These are phyloP conservation scores for Cyclophora albipunctata DNA, from an alignment of 2,888 invertebrate genomes.

Conservation along the genomic window DNA sequence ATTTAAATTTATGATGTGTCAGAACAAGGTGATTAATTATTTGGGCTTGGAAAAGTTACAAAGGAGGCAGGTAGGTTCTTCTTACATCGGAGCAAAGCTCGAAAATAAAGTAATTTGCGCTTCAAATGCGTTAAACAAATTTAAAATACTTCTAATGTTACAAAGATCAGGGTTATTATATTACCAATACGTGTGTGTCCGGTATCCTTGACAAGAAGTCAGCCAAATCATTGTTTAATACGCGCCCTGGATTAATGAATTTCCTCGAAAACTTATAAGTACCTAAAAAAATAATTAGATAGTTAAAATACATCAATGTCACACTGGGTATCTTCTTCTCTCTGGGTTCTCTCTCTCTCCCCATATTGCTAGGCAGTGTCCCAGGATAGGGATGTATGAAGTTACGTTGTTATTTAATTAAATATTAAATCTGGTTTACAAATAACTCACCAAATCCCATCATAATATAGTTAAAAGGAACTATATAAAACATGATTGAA, in stretches of 20 bases:
- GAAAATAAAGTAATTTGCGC: no score
- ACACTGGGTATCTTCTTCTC: no score
- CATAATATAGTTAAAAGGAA: constrained; percentile 54
- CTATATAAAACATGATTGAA: constrained; percentile 39
- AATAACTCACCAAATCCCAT: constrained; percentile 52
- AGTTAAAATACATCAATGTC: neutral
- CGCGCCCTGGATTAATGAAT: constrained; percentile 48
- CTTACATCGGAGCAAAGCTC: no score
- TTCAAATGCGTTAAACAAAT: no score
- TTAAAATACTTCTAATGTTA: no score
- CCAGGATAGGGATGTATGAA: neutral
- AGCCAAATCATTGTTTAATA: constrained; percentile 55
- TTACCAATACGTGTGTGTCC: constrained; percentile 58
- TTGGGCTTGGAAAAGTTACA: no score
- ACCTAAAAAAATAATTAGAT: constrained; percentile 34
- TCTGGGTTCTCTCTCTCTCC: no score
- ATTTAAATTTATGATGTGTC: no score
- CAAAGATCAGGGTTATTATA: neutral
- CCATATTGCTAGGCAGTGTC: no score
- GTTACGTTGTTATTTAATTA: neutral
- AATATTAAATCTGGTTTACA: neutral
- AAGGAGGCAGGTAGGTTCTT: no score
- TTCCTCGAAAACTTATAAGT: constrained; percentile 58
- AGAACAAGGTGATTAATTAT: no score
- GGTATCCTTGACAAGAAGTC: constrained; percentile 62